Conservation (phyloP, 2,888 invertebrate species). For the Cataglyphis altisquamis region DNA sequence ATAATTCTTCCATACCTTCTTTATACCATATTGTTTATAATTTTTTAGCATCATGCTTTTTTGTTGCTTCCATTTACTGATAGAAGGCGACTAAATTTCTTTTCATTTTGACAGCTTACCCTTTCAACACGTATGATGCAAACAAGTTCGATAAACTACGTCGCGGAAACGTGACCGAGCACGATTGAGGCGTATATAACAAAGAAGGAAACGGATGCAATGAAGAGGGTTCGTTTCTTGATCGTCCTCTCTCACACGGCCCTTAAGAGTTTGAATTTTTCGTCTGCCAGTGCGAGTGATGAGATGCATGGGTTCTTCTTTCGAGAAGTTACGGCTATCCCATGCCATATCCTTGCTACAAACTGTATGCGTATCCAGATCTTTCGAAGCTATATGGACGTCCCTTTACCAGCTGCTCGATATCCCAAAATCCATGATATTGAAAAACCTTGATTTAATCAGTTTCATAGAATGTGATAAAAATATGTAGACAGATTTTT, state of each 20-base stretch:
- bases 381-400: not conserved
- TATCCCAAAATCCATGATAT: not conserved
- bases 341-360: not conserved
- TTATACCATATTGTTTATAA: not conserved
- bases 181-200: not conserved
- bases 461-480: not conserved
- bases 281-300: slow-evolving; percentile 26
- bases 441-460: not conserved
- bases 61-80: not conserved
- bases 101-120: slow-evolving; percentile 9
- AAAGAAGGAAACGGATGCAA: not conserved
- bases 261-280: slow-evolving; percentile 55
- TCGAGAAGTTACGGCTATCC: not conserved
- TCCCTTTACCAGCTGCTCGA: not conserved
- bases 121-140: slow-evolving; percentile 37
- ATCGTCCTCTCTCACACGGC: not conserved
- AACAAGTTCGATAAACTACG: slow-evolving; percentile 52
- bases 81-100: not conserved
- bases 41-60: not conserved
- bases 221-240: slow-evolving; percentile 1
- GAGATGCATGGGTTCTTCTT: not conserved
- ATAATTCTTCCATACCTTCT: slow-evolving; percentile 24
- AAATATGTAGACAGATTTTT: not conserved
- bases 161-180: slow-evolving; percentile 25
- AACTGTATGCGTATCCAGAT: not conserved